Evolutionary conservation across 2,797 vertebrate species (phyloP).

Genomic region (Sus cebifrons): DNA sequence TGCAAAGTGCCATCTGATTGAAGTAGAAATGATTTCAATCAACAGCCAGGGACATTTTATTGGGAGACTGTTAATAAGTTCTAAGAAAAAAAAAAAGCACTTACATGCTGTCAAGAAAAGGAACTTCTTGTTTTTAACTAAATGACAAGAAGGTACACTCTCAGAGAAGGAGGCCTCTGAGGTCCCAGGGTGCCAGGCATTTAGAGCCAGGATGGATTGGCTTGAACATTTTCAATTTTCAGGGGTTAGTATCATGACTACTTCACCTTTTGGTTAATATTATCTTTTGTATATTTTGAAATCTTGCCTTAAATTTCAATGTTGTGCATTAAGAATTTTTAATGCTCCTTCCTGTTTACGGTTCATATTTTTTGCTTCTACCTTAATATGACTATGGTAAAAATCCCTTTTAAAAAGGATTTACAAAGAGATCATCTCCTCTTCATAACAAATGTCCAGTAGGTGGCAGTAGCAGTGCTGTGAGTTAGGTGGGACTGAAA

Average conservation of each 20-base stretch:
- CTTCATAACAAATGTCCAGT: not conserved
- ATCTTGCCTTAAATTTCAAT: conserved; percentile 5
- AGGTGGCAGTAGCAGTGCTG: not conserved
- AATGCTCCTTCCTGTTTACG: not conserved
- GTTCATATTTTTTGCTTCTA: not conserved
- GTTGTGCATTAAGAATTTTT: not conserved
- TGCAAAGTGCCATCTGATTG: conserved; percentile 15
- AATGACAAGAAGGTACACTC: not conserved
- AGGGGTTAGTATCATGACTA: not conserved
- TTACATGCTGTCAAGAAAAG: not conserved
- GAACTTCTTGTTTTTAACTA: conserved; percentile 63
- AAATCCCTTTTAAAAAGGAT: conserved; percentile 8
- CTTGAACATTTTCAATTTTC: not conserved
- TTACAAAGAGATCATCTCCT: not conserved
- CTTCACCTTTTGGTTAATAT: not conserved
- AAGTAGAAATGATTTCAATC: conserved; percentile 21
- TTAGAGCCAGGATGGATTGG: not conserved
- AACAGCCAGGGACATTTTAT: not conserved
- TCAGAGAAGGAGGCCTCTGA: not conserved
- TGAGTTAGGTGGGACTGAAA: not conserved
- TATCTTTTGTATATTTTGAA: not conserved
- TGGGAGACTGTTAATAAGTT: conserved; percentile 33
- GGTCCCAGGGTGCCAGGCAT: not conserved
- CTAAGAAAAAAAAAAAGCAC: conserved; percentile 58
- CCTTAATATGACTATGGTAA: not conserved